phyloP scores from a whole-genome alignment of 2,888 invertebrate genomes.

The Aphodius granarius region DNA sequence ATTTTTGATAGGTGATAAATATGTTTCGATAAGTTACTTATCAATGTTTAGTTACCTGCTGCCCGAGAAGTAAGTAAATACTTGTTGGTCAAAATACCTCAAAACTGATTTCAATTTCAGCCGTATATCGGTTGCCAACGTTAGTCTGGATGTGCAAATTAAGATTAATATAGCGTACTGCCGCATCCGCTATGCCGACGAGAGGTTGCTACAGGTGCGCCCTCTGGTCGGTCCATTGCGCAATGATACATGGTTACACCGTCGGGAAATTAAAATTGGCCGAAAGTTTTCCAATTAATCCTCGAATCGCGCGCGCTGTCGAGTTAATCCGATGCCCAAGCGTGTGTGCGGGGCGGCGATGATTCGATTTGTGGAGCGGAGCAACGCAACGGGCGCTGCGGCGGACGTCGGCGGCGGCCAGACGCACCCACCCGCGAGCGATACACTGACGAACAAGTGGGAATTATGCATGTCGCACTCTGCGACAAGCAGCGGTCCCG shows the following conservation, averaged over 20 bases:
- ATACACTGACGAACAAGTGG: background rate
- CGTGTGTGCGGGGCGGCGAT: conserved; percentile 37
- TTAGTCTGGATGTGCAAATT: background rate
- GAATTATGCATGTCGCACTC: conserved; percentile 8
- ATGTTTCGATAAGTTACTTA: background rate
- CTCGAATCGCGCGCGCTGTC: conserved; percentile 41
- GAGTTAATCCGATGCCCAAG: conserved; percentile 44
- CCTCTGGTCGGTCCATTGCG: background rate
- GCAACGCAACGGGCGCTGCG: background rate
- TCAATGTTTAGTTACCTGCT: conserved; percentile 1
- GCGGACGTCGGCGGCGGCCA: background rate
- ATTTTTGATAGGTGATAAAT: too few species aligned
- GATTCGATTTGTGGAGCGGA: conserved; percentile 41
- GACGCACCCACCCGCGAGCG: background rate
- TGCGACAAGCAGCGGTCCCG: background rate
- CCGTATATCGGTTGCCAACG: background rate
- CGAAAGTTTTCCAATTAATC: conserved; percentile 47
- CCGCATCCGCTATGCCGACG: background rate
- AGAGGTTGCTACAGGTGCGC: conserved; percentile 1
- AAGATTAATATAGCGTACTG: background rate
- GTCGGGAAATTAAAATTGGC: conserved; percentile 41
- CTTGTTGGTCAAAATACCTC: too few species aligned
- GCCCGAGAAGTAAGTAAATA: background rate
- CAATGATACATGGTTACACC: conserved; percentile 14
- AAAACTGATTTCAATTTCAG: background rate